These are phyloP conservation scores for Papilio elwesi DNA, from an alignment of 2,888 invertebrate species.

Conservation along the genomic window DNA sequence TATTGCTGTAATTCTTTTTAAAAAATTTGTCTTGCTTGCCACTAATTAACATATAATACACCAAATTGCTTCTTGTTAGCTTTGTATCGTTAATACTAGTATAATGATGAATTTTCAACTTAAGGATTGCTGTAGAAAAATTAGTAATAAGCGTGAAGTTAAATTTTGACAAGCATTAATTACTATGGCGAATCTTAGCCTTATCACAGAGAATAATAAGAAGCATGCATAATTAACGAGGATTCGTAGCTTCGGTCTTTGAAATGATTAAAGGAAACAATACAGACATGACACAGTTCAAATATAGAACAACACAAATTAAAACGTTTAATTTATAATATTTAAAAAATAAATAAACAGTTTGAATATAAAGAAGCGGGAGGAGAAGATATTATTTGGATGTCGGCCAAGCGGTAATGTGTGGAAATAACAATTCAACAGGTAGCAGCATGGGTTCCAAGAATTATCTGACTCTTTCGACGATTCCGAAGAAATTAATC, in stretches of 20 bases:
- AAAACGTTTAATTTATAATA: conserved; percentile 17
- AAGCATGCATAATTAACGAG: conserved; percentile 13
- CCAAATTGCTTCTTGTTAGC: conserved; percentile 21
- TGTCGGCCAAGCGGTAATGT: conserved; percentile 35
- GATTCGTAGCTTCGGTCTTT: background rate
- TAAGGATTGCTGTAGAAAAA: conserved; percentile 23
- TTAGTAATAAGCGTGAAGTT: conserved; percentile 25
- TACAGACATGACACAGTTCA: background rate
- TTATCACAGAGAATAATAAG: conserved; percentile 25
- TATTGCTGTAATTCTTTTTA: background rate
- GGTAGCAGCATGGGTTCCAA: conserved; percentile 31
- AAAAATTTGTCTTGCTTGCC: conserved; percentile 16
- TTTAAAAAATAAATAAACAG: conserved; percentile 16
- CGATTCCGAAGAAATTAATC: conserved; percentile 24
- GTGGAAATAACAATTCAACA: conserved; percentile 36
- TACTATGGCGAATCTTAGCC: conserved; percentile 26
- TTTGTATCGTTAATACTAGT: conserved; percentile 2
- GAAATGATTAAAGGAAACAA: conserved; percentile 2
- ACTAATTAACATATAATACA: conserved; percentile 28
- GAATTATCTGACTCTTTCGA: conserved; percentile 20
- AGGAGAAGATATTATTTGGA: conserved; percentile 36
- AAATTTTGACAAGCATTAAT: conserved; percentile 10
- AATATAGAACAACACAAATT: conserved; percentile 18
- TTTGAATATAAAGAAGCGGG: conserved; percentile 14
- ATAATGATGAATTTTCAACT: conserved; percentile 15